Conservation (phyloP, 2,113 vertebrate genomes). For the Pedionomus torquatus region DNA sequence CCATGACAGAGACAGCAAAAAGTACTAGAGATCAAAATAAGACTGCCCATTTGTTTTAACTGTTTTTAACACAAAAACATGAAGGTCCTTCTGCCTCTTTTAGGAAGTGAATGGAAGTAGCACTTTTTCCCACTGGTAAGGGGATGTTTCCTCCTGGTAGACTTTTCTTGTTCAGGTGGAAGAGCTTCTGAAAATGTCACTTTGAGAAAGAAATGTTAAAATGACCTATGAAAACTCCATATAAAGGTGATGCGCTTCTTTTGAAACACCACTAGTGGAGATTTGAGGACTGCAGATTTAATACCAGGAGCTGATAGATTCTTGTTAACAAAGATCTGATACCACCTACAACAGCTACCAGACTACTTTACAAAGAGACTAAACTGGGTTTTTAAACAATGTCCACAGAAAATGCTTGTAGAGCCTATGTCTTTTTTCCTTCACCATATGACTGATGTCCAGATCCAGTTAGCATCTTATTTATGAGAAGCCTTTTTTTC, state of each 20-base stretch:
- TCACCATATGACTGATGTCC: not conserved
- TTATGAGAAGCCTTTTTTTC: not conserved
- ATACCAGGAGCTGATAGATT: not conserved
- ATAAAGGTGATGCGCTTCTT: not conserved
- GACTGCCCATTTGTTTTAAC: not conserved
- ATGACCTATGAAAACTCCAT: not conserved
- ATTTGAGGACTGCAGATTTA: not conserved
- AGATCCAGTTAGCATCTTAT: not conserved
- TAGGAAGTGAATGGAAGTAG: not conserved
- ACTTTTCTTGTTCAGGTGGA: not conserved
- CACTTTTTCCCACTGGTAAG: not conserved
- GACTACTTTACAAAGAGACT: not conserved
- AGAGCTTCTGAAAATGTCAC: not conserved
- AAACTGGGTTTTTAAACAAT: not conserved
- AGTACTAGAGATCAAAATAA: not conserved
- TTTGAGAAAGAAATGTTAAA: not conserved
- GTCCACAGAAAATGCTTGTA: not conserved
- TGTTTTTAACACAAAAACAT: not conserved
- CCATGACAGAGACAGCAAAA: not conserved
- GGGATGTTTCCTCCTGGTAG: not conserved
- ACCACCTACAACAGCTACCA: not conserved
- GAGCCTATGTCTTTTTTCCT: not conserved
- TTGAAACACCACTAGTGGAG: not conserved
- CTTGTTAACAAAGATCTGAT: not conserved
- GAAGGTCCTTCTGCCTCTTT: not conserved